A percentile compares a stretch with the other conserved stretches of the same genome.
These are phyloP conservation scores for Pseudorhombus dupliciocellatus DNA, from an alignment of 2,113 vertebrate species.

Conservation along the genomic window DNA sequence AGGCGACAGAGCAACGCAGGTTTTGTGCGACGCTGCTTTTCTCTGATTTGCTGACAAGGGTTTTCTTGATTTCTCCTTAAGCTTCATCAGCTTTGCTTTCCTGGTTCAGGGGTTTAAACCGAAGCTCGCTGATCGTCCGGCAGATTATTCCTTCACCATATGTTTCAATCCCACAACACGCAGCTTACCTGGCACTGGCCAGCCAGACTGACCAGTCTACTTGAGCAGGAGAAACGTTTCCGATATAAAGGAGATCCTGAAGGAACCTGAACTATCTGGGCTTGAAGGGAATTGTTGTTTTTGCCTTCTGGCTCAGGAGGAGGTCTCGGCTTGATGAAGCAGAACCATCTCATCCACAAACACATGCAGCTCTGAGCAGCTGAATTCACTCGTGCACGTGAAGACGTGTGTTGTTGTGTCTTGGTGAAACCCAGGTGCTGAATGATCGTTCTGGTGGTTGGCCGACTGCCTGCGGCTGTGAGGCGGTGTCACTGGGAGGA, in stretches of 20 bases:
- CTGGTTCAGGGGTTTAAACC: slow-evolving; percentile 16
- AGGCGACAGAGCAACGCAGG: background rate
- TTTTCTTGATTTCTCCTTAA: slow-evolving; percentile 41
- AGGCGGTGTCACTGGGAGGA: background rate
- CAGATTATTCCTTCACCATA: slow-evolving; percentile 56
- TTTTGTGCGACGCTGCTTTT: background rate
- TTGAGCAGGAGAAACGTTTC: background rate
- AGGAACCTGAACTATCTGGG: too few relatives aligned
- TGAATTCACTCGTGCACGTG: too few relatives aligned
- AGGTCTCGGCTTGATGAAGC: too few relatives aligned
- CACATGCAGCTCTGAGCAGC: too few relatives aligned
- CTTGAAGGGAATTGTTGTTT: too few relatives aligned
- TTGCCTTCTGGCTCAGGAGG: too few relatives aligned
- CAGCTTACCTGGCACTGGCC: background rate
- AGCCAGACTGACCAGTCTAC: background rate
- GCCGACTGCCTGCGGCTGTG: background rate
- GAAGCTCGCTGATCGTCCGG: slow-evolving; percentile 1
- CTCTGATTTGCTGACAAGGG: slow-evolving; percentile 10
- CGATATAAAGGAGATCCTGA: too few relatives aligned
- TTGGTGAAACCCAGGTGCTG: too few relatives aligned
- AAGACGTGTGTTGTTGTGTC: too few relatives aligned
- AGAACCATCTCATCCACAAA: too few relatives aligned
- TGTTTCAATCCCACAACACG: slow-evolving; percentile 9
- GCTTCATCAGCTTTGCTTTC: slow-evolving; percentile 32
- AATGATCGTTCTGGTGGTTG: background rate